Percentiles rank a stretch among this genome's conserved stretches.
These are phyloP conservation scores for Agrotis exclamationis DNA, from an alignment of 2,888 invertebrate species.

Conservation along the genomic window DNA sequence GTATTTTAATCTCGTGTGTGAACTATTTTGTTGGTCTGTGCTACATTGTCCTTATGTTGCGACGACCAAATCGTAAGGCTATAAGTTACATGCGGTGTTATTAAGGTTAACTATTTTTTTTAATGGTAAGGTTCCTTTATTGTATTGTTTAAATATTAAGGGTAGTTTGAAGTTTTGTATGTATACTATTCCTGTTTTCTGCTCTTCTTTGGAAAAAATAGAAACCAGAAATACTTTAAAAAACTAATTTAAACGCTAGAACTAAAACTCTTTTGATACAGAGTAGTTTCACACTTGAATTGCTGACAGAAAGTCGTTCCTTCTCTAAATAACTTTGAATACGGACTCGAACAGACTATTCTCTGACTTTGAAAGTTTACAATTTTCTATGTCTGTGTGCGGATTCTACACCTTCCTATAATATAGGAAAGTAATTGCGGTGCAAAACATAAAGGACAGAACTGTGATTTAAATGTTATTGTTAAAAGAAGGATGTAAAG, in stretches of 20 bases:
- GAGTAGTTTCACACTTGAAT: slow-evolving; percentile 28
- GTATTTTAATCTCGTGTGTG: slow-evolving; percentile 23
- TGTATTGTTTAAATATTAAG: slow-evolving; percentile 63
- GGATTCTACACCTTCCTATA: slow-evolving; percentile 65
- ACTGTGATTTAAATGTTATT: slow-evolving; percentile 86
- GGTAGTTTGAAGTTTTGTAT: slow-evolving; percentile 49
- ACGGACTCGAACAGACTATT: slow-evolving; percentile 28
- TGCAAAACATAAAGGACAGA: slow-evolving; percentile 73
- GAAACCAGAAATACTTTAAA: slow-evolving; percentile 36
- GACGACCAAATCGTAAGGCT: slow-evolving; percentile 74
- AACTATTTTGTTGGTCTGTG: slow-evolving; percentile 23
- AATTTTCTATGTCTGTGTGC: slow-evolving; percentile 50
- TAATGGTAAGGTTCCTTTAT: slow-evolving; percentile 68
- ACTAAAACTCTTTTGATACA: slow-evolving; percentile 29
- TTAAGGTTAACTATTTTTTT: slow-evolving; percentile 68
- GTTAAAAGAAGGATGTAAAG: slow-evolving; percentile 70
- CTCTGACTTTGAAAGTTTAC: slow-evolving; percentile 45
- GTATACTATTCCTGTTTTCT: slow-evolving; percentile 51
- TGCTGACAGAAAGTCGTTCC: slow-evolving; percentile 27
- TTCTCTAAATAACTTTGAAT: slow-evolving; percentile 38
- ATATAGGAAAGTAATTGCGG: slow-evolving; percentile 68
- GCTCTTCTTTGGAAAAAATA: slow-evolving; percentile 51
- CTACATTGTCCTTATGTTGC: slow-evolving; percentile 74
- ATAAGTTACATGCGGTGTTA: slow-evolving; percentile 67
- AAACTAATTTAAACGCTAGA: slow-evolving; percentile 20